Percentiles rank a stretch among this genome's conserved stretches.
Evolutionary conservation across 2,888 invertebrate genomes (phyloP).

Genomic region (Pedicia rivosa): DNA sequence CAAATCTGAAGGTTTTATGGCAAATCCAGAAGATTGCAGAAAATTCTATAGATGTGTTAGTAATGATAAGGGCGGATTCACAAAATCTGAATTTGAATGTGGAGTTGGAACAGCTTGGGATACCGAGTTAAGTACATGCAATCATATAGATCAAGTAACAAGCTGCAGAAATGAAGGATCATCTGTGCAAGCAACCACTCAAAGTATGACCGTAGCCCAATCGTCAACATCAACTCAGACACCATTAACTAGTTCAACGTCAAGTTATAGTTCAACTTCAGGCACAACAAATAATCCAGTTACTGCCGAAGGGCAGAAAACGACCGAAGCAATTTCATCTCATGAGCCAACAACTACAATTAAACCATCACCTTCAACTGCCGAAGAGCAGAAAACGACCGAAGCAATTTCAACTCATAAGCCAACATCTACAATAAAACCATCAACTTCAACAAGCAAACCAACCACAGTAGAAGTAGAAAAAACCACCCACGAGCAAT

Average conservation of each 20-base stretch:
- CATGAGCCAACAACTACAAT: conserved; percentile 6
- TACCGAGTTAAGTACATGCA: conserved; percentile 36
- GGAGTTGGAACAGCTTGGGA: conserved; percentile 42
- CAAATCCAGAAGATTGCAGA: conserved; percentile 33
- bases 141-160: conserved; percentile 22
- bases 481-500: too few relatives aligned
- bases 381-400: too few relatives aligned
- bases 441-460: too few relatives aligned
- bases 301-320: background rate
- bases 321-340: conserved; percentile 9
- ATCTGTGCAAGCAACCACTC: conserved; percentile 3
- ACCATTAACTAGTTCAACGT: conserved; percentile 6
- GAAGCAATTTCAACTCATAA: too few relatives aligned
- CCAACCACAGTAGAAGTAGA: too few relatives aligned
- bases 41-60: conserved; percentile 41
- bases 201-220: conserved; percentile 8
- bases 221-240: conserved; percentile 7
- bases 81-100: conserved; percentile 35
- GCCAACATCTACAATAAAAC: too few relatives aligned
- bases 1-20: conserved; percentile 28
- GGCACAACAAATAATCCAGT: background rate
- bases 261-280: conserved; percentile 4
- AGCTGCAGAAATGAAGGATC: conserved; percentile 15
- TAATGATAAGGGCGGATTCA: conserved; percentile 28
- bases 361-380: conserved; percentile 2